Evolutionary conservation across 2,113 vertebrate genomes (phyloP), one percentile per base, ranked within the genome.

Genomic region (Chlamydotis undulata): DNA sequence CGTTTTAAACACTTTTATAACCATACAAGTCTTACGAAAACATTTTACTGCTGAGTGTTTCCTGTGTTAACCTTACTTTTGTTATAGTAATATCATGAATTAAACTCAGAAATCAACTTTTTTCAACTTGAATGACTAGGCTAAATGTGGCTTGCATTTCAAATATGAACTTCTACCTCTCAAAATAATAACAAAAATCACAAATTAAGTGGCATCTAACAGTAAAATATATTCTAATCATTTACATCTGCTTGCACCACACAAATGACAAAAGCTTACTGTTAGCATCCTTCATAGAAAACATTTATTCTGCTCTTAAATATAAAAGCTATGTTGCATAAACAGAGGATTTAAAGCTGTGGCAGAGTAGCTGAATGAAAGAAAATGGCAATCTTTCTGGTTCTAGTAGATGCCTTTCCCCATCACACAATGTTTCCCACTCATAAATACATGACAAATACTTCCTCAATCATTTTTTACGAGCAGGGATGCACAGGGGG

Each of bases 401-500:
- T 98, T 98, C 98, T 98, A 98, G 97, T 98, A 98, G 98, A 99
- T 98, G 98, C 98, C 98, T 98, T 99, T 99, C 98, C 98, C 98
- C 98, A 99, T 99, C 99, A 98, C 98, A 99, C 98, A 98, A 98
- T 98, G 98, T 98, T 99, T 99, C 98, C 98, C 98, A 98, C 98
- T 99, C 98, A 99, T 99, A 99, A 99, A 99, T 99, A 99, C 98
- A 99, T 99, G 99, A 99, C 99, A 99, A 99, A 99, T 98, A 99
- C 98, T 98, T 99, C 99, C 99, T 99, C 99, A 99, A 99, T 99
- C 99, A 99, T 99, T 99, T 99, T 99, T 99, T 99, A 99, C 98
- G 98, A 99, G 99, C 98, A 98, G 98, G 99, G 99, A 99, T 99
- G 99, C 98, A 99, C 99, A 99, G 98, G 98, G 98, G 99, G 99